These are phyloP conservation scores for Oncorhynchus mykiss DNA, from an alignment of 2,113 vertebrate genomes.

Conservation along the genomic window DNA sequence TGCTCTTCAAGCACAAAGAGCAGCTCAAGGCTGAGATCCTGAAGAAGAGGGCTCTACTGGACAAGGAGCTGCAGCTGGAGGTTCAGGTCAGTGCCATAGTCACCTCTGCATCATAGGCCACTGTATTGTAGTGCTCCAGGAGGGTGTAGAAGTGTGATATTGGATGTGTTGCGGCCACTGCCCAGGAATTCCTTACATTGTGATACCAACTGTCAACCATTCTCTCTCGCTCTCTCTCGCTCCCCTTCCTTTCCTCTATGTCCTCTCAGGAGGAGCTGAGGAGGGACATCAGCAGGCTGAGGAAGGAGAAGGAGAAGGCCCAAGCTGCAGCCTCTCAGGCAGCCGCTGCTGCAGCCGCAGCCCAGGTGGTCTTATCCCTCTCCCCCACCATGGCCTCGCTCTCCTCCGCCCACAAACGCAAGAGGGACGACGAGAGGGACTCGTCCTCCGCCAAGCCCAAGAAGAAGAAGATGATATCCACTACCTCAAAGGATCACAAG, in stretches of 20 bases:
- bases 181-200: no score
- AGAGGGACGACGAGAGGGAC: constrained; percentile 86
- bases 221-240: background rate
- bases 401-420: constrained; percentile 81
- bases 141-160: background rate
- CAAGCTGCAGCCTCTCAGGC: constrained; percentile 78
- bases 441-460: constrained; percentile 84
- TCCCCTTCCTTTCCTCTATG: background rate
- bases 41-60: constrained; percentile 94
- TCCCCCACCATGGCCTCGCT: constrained; percentile 40
- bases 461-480: constrained; percentile 96
- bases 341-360: constrained; percentile 35
- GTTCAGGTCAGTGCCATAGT: constrained; percentile 64
- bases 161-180: background rate
- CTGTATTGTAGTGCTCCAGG: background rate
- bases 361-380: constrained; percentile 37
- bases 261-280: constrained; percentile 88
- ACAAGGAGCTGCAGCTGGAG: constrained; percentile 96
- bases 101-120: background rate
- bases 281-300: constrained; percentile 85
- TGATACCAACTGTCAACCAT: background rate
- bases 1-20: constrained; percentile 98
- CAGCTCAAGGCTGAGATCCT: constrained; percentile 96
- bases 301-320: constrained; percentile 87
- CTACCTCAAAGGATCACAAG: constrained; percentile 96